phyloP scores from a whole-genome alignment of 2,113 vertebrate species.

The Neodontobutis hainanensis region DNA sequence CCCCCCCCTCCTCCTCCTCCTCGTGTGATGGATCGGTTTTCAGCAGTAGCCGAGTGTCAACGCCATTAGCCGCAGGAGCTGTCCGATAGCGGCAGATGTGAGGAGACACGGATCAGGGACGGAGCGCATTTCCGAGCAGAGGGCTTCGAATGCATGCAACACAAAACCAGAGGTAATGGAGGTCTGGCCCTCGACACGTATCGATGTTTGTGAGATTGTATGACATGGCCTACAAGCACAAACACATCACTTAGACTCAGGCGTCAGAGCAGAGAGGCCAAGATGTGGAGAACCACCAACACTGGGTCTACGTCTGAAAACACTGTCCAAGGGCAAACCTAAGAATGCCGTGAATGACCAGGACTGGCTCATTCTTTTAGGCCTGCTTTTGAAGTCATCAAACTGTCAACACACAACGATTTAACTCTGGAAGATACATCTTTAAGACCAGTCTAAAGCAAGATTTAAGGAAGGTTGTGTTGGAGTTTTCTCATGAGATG shows the following conservation, averaged over 20 bases:
- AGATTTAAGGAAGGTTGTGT: too few species aligned
- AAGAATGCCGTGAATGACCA: too few species aligned
- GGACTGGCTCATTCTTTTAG: too few species aligned
- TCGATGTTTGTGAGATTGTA: slow-evolving; percentile 61
- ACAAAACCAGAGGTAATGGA: slow-evolving; percentile 67
- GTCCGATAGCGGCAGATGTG: slow-evolving; percentile 47
- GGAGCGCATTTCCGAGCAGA: slow-evolving; percentile 57
- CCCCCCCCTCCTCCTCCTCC: slow-evolving; percentile 43
- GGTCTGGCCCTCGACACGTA: slow-evolving; percentile 56
- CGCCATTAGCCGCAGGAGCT: slow-evolving; percentile 68
- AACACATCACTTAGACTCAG: slow-evolving; percentile 10
- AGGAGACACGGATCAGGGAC: slow-evolving; percentile 58
- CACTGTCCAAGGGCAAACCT: too few species aligned
- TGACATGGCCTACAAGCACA: slow-evolving; percentile 48
- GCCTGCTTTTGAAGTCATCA: too few species aligned
- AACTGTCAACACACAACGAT: too few species aligned
- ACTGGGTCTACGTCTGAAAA: too few species aligned
- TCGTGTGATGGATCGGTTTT: slow-evolving; percentile 76
- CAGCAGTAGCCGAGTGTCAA: slow-evolving; percentile 68
- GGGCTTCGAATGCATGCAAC: slow-evolving; percentile 59
- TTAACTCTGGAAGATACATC: too few species aligned
- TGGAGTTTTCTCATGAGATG: too few species aligned
- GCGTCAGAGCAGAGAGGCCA: background rate
- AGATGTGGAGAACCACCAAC: background rate
- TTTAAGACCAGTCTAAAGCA: too few species aligned